A percentile compares a stretch with the other conserved stretches of the same genome.
These are phyloP conservation scores for Brenthis hecate DNA, from an alignment of 2,888 invertebrate genomes.

Conservation along the genomic window DNA sequence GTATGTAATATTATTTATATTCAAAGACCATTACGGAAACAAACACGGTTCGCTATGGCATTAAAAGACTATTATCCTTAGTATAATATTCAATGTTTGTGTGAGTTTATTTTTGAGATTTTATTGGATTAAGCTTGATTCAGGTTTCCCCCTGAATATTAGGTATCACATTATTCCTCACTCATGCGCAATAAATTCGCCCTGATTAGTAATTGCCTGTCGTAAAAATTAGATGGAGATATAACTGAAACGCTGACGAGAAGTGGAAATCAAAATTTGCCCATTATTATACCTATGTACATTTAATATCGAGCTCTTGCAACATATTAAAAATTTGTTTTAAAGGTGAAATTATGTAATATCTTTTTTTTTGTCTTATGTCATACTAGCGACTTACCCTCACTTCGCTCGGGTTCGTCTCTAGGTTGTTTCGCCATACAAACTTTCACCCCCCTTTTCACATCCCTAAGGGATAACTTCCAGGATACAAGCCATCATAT, in stretches of 20 bases:
- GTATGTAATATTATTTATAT: too few species aligned
- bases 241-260: constrained; percentile 57
- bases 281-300: constrained; percentile 48
- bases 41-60: not conserved
- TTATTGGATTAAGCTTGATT: constrained; percentile 17
- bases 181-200: constrained; percentile 35
- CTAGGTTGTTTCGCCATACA: too few species aligned
- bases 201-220: constrained; percentile 54
- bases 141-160: constrained; percentile 26
- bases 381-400: too few species aligned
- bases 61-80: constrained; percentile 3
- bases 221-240: constrained; percentile 61
- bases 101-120: not conserved
- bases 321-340: not conserved
- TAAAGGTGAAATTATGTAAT: not conserved
- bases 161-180: constrained; percentile 30
- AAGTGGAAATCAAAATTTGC: constrained; percentile 61
- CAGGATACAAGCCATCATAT: too few species aligned
- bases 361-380: too few species aligned
- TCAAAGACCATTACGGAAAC: too few species aligned
- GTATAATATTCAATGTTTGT: constrained; percentile 1
- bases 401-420: too few species aligned
- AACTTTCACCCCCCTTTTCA: too few species aligned
- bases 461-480: too few species aligned
- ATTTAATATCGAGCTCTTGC: constrained; percentile 18